A percentile compares a stretch with the other conserved stretches of the same genome.
phyloP scores from a whole-genome alignment of 2,113 vertebrate genomes.

The Xenus cinereus region DNA sequence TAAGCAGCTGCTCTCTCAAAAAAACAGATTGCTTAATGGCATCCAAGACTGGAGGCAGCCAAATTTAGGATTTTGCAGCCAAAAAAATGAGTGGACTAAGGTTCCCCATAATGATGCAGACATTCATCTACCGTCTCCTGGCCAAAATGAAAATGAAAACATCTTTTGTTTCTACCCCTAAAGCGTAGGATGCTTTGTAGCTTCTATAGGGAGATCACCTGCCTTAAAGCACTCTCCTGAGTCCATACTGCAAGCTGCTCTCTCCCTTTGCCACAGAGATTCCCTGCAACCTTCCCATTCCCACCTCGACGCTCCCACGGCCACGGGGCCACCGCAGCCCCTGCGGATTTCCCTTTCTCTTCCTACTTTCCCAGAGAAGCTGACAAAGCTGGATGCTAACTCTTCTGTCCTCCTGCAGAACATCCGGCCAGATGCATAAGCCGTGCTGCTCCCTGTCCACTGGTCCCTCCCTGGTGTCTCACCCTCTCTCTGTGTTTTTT shows the following conservation, averaged over 20 bases:
- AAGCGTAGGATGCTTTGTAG: not conserved
- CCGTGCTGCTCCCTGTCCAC: rapidly evolving
- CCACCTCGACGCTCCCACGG: rapidly evolving
- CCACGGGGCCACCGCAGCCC: not conserved
- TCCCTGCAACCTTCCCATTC: not conserved
- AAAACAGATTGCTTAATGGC: constrained; percentile 22
- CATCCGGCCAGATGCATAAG: not conserved
- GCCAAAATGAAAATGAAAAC: not conserved
- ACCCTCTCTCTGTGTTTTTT: constrained; percentile 4
- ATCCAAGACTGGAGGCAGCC: constrained; percentile 15
- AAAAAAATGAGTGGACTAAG: not conserved
- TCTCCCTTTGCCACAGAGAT: not conserved
- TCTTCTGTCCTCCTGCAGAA: not conserved
- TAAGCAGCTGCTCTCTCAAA: constrained; percentile 16
- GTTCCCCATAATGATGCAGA: not conserved
- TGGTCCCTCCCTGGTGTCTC: not conserved
- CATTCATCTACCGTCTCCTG: not conserved
- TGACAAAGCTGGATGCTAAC: not conserved
- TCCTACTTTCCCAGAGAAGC: not conserved
- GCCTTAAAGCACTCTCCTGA: not conserved
- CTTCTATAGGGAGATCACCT: not conserved
- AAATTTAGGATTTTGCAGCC: not conserved
- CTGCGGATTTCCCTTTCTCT: not conserved
- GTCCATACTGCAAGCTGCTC: not conserved
- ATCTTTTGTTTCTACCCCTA: not conserved